Conservation (phyloP, 2,113 vertebrate genomes). For the Notiomystis cincta region DNA sequence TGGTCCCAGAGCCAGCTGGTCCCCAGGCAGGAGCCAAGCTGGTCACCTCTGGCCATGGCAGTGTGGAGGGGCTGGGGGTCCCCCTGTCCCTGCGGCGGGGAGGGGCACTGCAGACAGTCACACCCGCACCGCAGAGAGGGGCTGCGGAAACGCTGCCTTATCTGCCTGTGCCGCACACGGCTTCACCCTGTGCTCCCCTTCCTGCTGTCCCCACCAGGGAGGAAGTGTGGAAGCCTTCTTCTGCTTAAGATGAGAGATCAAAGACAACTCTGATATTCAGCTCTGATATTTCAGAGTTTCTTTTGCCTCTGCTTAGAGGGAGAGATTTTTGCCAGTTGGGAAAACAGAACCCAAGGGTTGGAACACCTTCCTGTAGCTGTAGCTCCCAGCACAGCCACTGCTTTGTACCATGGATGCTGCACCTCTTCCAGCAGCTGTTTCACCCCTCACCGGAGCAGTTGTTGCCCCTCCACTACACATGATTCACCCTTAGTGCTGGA, state of each 20-base stretch:
- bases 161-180: background rate
- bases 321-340: background rate
- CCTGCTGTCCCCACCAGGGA: background rate
- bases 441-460: accelerated
- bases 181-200: background rate
- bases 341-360: background rate
- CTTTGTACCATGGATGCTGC: background rate
- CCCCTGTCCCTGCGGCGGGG: background rate
- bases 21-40: background rate
- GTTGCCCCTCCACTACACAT: background rate
- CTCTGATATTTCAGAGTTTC: background rate
- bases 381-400: background rate
- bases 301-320: background rate
- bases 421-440: background rate
- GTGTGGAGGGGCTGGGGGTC: background rate
- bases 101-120: background rate
- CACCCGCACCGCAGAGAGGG: accelerated
- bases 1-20: background rate
- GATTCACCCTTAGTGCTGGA: background rate
- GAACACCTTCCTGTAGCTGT: background rate
- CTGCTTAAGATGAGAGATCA: background rate
- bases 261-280: background rate
- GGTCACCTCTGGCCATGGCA: accelerated
- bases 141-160: background rate
- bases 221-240: background rate